phyloP scores from a whole-genome alignment of 2,888 invertebrate genomes.

The Drosophila niveifrons region DNA sequence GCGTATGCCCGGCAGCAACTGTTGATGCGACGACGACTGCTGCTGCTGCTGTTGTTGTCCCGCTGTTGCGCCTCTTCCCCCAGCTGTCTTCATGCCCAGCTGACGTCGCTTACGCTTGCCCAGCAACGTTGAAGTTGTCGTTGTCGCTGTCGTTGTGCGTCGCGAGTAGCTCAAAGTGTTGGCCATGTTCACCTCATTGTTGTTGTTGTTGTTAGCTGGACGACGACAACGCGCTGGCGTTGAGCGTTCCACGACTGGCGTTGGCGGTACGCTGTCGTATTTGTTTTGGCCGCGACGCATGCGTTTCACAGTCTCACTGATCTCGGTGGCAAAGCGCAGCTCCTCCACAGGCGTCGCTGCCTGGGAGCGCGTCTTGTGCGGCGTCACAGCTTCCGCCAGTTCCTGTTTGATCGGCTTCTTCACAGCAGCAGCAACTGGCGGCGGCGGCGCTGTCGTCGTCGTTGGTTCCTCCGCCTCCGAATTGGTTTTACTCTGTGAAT shows the following conservation, averaged over 20 bases:
- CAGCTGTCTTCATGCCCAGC: slow-evolving; percentile 13
- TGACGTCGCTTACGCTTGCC: slow-evolving; percentile 56
- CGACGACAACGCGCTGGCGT: slow-evolving; percentile 59
- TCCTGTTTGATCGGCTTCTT: slow-evolving; percentile 47
- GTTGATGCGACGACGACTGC: slow-evolving; percentile 6
- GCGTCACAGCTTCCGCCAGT: slow-evolving; percentile 18
- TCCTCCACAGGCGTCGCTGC: slow-evolving; percentile 82
- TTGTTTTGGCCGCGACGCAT: slow-evolving; percentile 84
- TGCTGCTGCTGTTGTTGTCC: slow-evolving; percentile 16
- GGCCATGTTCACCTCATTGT: slow-evolving; percentile 24
- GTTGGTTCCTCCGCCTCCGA: slow-evolving; percentile 79
- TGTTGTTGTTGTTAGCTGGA: slow-evolving; percentile 22
- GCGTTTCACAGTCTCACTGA: slow-evolving; percentile 84
- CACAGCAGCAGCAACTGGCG: slow-evolving; percentile 5
- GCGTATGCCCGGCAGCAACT: slow-evolving; percentile 66
- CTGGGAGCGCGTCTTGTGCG: slow-evolving; percentile 75
- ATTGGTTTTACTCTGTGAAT: slow-evolving; percentile 81
- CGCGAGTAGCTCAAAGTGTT: slow-evolving; percentile 44
- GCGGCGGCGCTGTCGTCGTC: slow-evolving; percentile 9
- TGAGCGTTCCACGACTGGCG: not conserved
- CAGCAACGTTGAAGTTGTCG: slow-evolving; percentile 23
- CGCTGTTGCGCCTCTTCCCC: not conserved
- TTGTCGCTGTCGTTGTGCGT: slow-evolving; percentile 13
- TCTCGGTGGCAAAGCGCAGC: slow-evolving; percentile 84
- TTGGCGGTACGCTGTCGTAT: slow-evolving; percentile 73